Base-by-base conservation (phyloP, 2,113 vertebrate species). In the Rhinichthys klamathensis region DNA sequence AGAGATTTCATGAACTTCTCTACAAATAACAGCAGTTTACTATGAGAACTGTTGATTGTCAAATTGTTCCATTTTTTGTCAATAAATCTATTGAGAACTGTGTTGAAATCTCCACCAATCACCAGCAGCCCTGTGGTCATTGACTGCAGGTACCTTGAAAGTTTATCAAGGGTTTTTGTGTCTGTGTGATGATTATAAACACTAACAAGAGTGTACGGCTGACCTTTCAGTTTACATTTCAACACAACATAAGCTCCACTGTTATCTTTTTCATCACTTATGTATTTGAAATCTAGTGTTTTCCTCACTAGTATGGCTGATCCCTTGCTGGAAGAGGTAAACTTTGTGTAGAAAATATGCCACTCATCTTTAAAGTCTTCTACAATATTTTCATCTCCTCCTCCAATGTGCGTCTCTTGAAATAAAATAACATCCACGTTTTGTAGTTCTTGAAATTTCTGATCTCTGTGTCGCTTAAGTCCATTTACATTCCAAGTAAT, bases 81-180 rank as follows among this genome's bases (percentile, higher is more conserved):
- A 18, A 73, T 32, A 84, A 84, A 75, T 84, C 72, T 56, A 70
- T 84, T 84, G 6, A 84, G 72, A 46, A 65, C 73, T 10, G 83
- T 78, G 61, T 84, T 84, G 23, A 84, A 84, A 78, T 84, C 83
- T 69, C 83, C 83, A 54, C 58, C 83, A 25, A 84, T 75, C 46
- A 75, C 70, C 10, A 84, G 72, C 12, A 84, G 21, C 32, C 83
- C 73, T 54, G 16, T 49, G 70, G 82, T 56, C 82, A 84, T 75
- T 6, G 12, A 25, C 25, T 75, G 70, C 25, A 84, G 16, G 73
- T 84, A 84, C 0, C 67, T 32, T 56, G 82, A 63, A 25, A 84
- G 41, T 13, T 46, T 38, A n/a, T 84, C 82, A 63, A 84, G 82
- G 18, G 70, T 84, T 61, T 84, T n/a, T 58, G 27, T 27, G 41